A percentile compares a stretch with the other conserved stretches of the same genome.
Evolutionary conservation across 2,888 invertebrate genomes (phyloP).

Genomic region (Lycia hirtaria): DNA sequence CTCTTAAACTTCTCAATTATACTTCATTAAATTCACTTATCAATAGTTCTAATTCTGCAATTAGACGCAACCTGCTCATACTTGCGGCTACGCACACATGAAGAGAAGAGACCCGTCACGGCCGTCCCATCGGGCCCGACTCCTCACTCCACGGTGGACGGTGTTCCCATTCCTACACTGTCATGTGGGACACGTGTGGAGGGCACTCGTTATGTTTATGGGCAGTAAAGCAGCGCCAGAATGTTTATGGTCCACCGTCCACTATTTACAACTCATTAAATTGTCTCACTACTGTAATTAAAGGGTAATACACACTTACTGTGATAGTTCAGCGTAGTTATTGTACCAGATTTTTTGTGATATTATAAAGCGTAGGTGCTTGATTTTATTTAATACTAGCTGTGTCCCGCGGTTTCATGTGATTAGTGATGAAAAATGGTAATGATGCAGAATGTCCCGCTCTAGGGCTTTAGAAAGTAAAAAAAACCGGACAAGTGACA

Average conservation of each 20-base stretch:
- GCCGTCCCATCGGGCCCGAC: neutral
- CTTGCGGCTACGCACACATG: neutral
- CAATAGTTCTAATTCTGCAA: no score
- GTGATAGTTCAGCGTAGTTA: neutral
- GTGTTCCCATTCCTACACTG: slow-evolving; percentile 15
- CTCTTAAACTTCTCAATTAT: no score
- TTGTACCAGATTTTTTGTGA: neutral
- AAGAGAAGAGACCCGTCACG: neutral
- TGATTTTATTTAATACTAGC: neutral
- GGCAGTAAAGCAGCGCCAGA: slow-evolving; percentile 15
- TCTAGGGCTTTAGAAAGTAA: no score
- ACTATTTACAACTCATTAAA: slow-evolving; percentile 18
- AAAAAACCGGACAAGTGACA: no score
- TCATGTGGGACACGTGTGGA: slow-evolving; percentile 7
- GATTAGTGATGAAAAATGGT: no score
- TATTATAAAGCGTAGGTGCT: neutral
- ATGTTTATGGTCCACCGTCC: slow-evolving; percentile 14
- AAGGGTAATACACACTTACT: neutral
- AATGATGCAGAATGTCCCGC: no score
- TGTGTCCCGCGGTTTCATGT: no score
- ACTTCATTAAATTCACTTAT: no score
- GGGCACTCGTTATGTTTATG: slow-evolving; percentile 19
- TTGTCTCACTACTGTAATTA: slow-evolving; percentile 4
- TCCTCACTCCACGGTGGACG: neutral
- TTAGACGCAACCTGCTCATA: neutral